Evolutionary conservation across 1,140 invertebrate species (phyloP).

Genomic region (Lordiphosa stackelbergi): DNA sequence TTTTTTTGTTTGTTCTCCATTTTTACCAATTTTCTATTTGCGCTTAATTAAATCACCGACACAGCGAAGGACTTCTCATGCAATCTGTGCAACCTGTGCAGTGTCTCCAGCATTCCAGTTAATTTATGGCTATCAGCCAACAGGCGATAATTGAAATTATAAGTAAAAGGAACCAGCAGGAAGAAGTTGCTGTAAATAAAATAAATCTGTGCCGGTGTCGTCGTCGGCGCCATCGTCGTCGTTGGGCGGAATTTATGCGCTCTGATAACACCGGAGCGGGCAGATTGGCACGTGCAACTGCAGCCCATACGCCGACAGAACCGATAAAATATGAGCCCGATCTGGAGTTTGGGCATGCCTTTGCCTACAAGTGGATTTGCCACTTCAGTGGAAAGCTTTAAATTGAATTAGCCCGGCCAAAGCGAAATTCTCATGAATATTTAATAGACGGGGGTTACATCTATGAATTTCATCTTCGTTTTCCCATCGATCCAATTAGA

Average conservation of each 20-base stretch:
- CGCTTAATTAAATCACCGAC: conserved; percentile 60
- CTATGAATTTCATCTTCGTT: conserved; percentile 23
- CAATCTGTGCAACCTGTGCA: conserved; percentile 48
- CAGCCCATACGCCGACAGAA: conserved; percentile 53
- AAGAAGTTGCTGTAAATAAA: conserved; percentile 54
- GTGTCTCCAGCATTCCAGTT: conserved; percentile 44
- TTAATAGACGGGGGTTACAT: conserved; percentile 31
- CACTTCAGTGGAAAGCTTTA: conserved; percentile 29
- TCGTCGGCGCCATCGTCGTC: conserved; percentile 35
- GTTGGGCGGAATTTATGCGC: conserved; percentile 54
- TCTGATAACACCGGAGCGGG: conserved; percentile 38
- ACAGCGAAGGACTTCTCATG: conserved; percentile 48
- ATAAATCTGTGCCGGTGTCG: conserved; percentile 52
- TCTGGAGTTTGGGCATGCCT: conserved; percentile 23
- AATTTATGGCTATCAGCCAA: conserved; percentile 67
- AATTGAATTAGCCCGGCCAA: conserved; percentile 63
- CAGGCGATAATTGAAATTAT: conserved; percentile 74
- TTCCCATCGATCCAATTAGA: conserved; percentile 70
- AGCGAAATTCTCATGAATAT: conserved; percentile 54
- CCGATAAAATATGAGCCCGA: conserved; percentile 58
- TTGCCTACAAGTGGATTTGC: conserved; percentile 31
- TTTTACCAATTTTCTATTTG: conserved; percentile 23
- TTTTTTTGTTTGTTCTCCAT: too few species aligned
- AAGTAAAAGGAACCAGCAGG: conserved; percentile 37
- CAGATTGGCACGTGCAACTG: conserved; percentile 61